phyloP scores from a whole-genome alignment of 92 coral and sea anemone species.

The Zoanthus solanderi region DNA sequence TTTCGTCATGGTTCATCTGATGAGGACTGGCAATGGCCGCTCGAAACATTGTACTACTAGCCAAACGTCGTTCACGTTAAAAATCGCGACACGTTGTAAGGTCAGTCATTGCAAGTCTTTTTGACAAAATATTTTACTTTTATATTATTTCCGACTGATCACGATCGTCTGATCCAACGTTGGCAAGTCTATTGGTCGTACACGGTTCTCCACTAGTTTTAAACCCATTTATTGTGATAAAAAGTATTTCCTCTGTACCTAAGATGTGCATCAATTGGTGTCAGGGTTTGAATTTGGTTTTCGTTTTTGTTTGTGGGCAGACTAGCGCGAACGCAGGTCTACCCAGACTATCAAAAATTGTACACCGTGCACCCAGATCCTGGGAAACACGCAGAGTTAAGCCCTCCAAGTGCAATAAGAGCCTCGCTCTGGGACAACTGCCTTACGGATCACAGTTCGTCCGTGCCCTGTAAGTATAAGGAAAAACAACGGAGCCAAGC shows the following conservation, averaged over 20 bases:
- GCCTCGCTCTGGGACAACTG: conserved; percentile 57
- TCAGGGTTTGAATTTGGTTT: not conserved
- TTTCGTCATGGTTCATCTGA: too few relatives aligned
- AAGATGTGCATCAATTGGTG: not conserved
- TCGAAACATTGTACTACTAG: too few relatives aligned
- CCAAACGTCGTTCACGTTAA: too few relatives aligned
- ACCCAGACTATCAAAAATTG: conserved; percentile 50
- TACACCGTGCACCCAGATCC: conserved; percentile 47
- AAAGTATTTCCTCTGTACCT: not conserved
- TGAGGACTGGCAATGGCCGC: too few relatives aligned
- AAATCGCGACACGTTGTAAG: too few relatives aligned
- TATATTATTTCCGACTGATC: too few relatives aligned
- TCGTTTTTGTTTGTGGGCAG: conserved; percentile 50
- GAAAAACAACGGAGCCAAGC: not conserved
- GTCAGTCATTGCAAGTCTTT: too few relatives aligned
- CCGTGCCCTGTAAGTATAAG: conserved; percentile 63
- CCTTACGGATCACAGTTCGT: conserved; percentile 58
- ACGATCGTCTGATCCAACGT: too few relatives aligned
- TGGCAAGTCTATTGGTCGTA: too few relatives aligned
- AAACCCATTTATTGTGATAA: too few relatives aligned
- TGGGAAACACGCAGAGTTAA: conserved; percentile 56
- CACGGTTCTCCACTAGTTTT: too few relatives aligned
- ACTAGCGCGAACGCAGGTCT: conserved; percentile 56
- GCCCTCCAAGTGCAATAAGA: conserved; percentile 51
- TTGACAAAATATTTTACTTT: too few relatives aligned